These are phyloP conservation scores for Clinocottus analis DNA, from an alignment of 2,113 vertebrate species.

Conservation along the genomic window DNA sequence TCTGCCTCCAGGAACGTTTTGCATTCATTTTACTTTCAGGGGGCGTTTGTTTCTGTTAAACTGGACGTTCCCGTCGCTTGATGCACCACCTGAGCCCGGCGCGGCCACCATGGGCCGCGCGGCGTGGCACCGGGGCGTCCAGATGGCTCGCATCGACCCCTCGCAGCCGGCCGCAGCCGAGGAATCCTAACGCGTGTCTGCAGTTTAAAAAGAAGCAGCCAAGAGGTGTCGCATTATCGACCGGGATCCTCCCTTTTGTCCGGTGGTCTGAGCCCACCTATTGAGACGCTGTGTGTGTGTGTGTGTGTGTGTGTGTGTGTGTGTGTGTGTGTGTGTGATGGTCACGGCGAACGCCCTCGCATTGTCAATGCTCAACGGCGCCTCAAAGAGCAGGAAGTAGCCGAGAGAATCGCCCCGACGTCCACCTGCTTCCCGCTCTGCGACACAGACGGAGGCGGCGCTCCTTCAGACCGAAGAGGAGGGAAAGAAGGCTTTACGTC, in stretches of 20 bases:
- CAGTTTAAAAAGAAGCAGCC: conserved; percentile 26
- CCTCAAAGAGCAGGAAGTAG: conserved; percentile 53
- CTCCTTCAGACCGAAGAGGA: conserved; percentile 8
- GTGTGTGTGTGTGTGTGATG: no score
- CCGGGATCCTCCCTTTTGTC: conserved; percentile 47
- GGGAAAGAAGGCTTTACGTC: conserved; percentile 54
- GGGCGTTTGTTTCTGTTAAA: neutral
- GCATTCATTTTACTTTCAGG: neutral
- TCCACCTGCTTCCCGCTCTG: conserved; percentile 38
- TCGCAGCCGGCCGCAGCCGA: conserved; percentile 65
- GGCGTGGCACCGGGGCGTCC: conserved; percentile 45
- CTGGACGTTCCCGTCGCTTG: neutral
- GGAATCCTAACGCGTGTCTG: conserved; percentile 43
- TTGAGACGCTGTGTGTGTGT: conserved; percentile 24
- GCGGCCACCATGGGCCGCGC: conserved; percentile 53
- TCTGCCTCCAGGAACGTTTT: neutral
- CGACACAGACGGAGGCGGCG: conserved; percentile 7
- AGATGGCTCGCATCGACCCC: conserved; percentile 67
- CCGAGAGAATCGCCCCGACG: conserved; percentile 13
- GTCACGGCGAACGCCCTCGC: conserved; percentile 43
- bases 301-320: no score
- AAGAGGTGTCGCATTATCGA: conserved; percentile 68
- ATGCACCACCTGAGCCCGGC: no score
- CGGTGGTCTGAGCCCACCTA: conserved; percentile 42
- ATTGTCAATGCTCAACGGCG: conserved; percentile 63